phyloP scores from a whole-genome alignment of 2,113 vertebrate species.

The Prunella fulvescens region DNA sequence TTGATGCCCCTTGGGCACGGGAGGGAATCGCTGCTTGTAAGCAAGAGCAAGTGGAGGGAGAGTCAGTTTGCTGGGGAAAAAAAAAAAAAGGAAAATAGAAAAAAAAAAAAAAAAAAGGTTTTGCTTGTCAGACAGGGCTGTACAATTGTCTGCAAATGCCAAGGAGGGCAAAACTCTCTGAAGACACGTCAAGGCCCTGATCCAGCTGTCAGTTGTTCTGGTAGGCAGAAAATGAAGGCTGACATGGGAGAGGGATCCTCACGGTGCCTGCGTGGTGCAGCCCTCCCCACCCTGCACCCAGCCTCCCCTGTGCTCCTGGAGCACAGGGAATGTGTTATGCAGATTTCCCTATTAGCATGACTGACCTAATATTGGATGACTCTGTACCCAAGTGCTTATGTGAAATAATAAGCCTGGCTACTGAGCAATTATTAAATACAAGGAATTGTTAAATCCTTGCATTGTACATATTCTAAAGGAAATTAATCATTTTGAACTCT shows the following conservation, averaged over 20 bases:
- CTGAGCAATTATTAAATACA: slow-evolving; percentile 67
- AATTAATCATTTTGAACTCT: slow-evolving; percentile 72
- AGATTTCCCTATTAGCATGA: neutral
- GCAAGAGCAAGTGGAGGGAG: neutral
- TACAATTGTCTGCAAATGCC: slow-evolving; percentile 21
- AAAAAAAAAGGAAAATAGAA: neutral
- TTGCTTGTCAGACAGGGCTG: slow-evolving; percentile 37
- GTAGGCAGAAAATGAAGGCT: slow-evolving; percentile 33
- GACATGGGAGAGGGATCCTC: neutral
- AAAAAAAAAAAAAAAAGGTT: neutral
- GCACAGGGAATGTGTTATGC: neutral
- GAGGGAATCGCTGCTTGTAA: neutral
- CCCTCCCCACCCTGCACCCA: neutral
- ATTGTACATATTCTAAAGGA: slow-evolving; percentile 67
- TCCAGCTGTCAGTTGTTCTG: slow-evolving; percentile 34
- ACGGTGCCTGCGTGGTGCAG: neutral
- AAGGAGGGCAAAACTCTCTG: neutral
- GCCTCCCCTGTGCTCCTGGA: neutral
- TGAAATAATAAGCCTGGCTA: slow-evolving; percentile 62
- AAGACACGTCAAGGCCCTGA: slow-evolving; percentile 29
- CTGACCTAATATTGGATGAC: slow-evolving; percentile 12
- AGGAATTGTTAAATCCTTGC: slow-evolving; percentile 67
- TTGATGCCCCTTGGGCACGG: accelerated
- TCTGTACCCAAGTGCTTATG: slow-evolving; percentile 27
- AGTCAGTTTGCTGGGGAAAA: neutral